phyloP scores from a whole-genome alignment of 2,888 invertebrate species.

The Diogma glabrata region DNA sequence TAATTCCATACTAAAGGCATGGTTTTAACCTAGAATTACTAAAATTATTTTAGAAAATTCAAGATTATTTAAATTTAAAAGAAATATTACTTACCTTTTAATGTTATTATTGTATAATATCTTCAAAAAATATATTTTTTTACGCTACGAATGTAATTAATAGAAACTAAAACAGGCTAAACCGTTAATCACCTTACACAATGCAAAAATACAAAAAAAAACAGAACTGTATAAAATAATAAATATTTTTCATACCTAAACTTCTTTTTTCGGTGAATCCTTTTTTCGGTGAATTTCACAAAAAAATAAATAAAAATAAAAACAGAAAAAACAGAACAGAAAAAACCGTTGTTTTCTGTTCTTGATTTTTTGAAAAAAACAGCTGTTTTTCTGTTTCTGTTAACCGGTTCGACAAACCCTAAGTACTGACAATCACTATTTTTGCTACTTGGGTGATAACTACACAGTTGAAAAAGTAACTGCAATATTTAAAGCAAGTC shows the following conservation, averaged over 20 bases:
- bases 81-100: background rate
- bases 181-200: background rate
- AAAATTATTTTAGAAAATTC: background rate
- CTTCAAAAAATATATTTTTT: background rate
- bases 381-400: constrained; percentile 9
- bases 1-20: constrained; percentile 9
- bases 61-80: background rate
- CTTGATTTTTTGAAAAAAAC: constrained; percentile 9
- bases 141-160: background rate
- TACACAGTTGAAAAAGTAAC: no score
- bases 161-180: background rate
- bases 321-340: background rate
- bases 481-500: no score
- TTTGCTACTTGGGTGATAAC: no score
- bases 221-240: background rate
- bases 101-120: background rate
- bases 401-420: background rate
- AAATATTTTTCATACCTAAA: background rate
- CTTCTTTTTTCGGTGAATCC: background rate
- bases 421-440: no score
- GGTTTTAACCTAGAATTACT: background rate
- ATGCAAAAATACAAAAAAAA: background rate
- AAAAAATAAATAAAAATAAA: background rate
- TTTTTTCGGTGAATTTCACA: background rate
- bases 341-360: background rate